phyloP scores from a whole-genome alignment of 1,140 invertebrate species.

The Latrodectus geometricus region DNA sequence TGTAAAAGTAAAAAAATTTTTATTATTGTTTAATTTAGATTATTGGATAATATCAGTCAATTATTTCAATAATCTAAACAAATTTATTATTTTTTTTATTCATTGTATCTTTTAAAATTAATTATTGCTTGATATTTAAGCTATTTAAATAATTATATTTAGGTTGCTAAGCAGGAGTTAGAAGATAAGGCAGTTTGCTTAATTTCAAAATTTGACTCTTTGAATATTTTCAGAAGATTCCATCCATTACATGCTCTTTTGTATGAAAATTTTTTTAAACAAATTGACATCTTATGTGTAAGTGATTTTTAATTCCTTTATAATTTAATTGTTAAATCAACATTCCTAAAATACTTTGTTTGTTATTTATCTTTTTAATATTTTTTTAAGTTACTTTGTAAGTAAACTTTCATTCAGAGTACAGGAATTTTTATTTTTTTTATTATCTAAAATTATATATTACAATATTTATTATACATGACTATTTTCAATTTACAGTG shows the following conservation, averaged over 20 bases:
- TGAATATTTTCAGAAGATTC: conserved; percentile 6
- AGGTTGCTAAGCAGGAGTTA: conserved; percentile 7
- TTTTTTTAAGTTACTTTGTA: not conserved
- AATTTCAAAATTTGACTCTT: not conserved
- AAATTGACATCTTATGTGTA: conserved; percentile 22
- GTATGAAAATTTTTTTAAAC: conserved; percentile 7
- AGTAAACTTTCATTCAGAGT: not conserved
- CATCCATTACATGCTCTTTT: not conserved
- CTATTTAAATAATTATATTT: not conserved
- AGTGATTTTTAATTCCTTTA: not conserved
- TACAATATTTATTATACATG: no score
- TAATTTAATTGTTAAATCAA: not conserved
- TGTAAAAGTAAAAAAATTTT: not conserved
- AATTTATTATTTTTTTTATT: not conserved
- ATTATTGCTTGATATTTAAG: no score
- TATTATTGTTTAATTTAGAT: not conserved
- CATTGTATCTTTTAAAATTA: no score
- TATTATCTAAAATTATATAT: not conserved
- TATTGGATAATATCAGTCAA: not conserved
- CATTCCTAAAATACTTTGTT: not conserved
- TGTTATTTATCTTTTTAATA: not conserved
- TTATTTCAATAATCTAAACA: not conserved
- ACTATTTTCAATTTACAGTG: no score
- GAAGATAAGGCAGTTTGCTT: not conserved
- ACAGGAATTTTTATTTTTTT: not conserved